Conservation (phyloP, 1,140 invertebrate species). For the Camponotus floridanus region DNA sequence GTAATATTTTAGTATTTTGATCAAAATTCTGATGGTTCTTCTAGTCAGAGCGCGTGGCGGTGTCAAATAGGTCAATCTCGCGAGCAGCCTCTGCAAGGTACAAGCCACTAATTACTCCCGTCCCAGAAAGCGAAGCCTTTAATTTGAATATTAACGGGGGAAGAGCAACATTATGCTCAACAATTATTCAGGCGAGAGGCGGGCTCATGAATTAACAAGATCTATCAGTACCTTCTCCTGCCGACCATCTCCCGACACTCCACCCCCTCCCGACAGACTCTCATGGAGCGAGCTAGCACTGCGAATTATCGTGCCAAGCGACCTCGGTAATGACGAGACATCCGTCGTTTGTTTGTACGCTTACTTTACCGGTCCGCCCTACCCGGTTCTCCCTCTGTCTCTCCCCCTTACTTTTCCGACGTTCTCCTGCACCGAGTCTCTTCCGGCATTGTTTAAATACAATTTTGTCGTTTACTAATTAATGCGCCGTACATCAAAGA, state of each 20-base stretch:
- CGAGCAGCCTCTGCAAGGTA: slow-evolving; percentile 21
- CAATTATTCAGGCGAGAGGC: slow-evolving; percentile 82
- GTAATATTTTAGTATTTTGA: background rate
- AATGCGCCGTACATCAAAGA: slow-evolving; percentile 86
- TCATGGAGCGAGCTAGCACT: slow-evolving; percentile 66
- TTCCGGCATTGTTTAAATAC: slow-evolving; percentile 86
- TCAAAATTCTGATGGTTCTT: background rate
- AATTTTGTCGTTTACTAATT: slow-evolving; percentile 88
- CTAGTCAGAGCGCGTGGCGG: background rate
- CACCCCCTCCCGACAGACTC: slow-evolving; percentile 52
- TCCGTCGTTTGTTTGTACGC: slow-evolving; percentile 81
- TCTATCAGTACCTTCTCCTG: slow-evolving; percentile 76
- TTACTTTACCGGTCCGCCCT: slow-evolving; percentile 77
- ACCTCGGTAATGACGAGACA: slow-evolving; percentile 73
- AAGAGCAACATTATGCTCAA: slow-evolving; percentile 77
- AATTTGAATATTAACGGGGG: slow-evolving; percentile 77
- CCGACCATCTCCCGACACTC: slow-evolving; percentile 55
- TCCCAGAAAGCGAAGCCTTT: slow-evolving; percentile 76
- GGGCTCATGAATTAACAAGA: slow-evolving; percentile 81
- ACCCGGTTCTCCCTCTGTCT: slow-evolving; percentile 46
- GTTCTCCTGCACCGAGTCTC: slow-evolving; percentile 68
- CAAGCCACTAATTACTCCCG: slow-evolving; percentile 77
- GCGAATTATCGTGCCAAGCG: slow-evolving; percentile 76
- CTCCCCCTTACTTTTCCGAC: slow-evolving; percentile 42
- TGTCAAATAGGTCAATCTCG: slow-evolving; percentile 67